Conservation (phyloP, 2,888 invertebrate genomes). For the Drosophila mettleri region DNA sequence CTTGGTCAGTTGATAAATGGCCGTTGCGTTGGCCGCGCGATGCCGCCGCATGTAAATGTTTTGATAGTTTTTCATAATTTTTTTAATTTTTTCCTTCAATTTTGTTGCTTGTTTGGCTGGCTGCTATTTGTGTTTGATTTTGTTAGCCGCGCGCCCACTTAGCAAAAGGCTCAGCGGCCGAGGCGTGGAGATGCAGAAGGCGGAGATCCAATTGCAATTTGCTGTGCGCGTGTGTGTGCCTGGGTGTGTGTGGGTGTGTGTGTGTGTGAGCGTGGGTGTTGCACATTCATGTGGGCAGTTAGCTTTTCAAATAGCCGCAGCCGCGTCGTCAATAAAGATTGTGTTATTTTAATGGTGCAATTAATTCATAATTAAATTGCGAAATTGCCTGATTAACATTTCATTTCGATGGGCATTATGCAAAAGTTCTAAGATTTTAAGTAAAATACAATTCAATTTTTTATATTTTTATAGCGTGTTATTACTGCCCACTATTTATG, state of each 20-base stretch:
- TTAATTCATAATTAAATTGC: constrained; percentile 79
- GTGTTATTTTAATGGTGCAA: constrained; percentile 74
- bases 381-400: constrained; percentile 71
- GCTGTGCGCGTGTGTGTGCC: constrained; percentile 9
- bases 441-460: neutral
- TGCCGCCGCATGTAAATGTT: constrained; percentile 75
- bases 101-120: constrained; percentile 47
- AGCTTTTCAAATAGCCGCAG: constrained; percentile 69
- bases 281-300: constrained; percentile 74
- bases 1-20: constrained; percentile 80
- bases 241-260: constrained; percentile 3
- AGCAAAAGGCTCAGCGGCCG: constrained; percentile 10
- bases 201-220: constrained; percentile 13
- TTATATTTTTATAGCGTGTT: neutral
- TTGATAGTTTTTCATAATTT: constrained; percentile 81
- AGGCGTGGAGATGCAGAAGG: neutral
- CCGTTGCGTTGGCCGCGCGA: constrained; percentile 61
- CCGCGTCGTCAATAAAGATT: constrained; percentile 70
- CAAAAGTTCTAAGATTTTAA: constrained; percentile 1
- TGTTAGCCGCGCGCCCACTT: constrained; percentile 51
- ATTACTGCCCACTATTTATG: neutral
- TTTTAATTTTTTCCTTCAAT: constrained; percentile 41
- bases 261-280: constrained; percentile 46
- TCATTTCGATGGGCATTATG: constrained; percentile 39
- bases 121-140: constrained; percentile 70